Base-by-base conservation (phyloP, 2,113 vertebrate species). In the Eublepharis macularius region DNA sequence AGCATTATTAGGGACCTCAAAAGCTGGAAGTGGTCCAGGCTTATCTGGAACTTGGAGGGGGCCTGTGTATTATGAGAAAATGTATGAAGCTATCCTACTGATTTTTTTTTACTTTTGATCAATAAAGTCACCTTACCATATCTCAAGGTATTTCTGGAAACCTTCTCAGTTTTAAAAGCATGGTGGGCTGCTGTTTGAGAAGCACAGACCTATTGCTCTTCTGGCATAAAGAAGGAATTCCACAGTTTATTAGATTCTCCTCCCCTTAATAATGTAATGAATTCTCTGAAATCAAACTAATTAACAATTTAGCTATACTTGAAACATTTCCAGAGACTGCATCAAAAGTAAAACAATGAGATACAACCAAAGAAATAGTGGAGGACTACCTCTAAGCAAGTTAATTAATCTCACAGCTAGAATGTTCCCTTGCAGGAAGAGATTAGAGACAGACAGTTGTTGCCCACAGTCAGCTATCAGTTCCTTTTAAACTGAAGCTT, bases 351-450 rank as follows among this genome's bases (percentile, higher is more conserved):
- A 57, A 83, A 89, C 84, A 74, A 81, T 85, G 69, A 77, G 49
- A 45, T 66, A 91, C 76, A 75, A 83, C 19, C 66, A 79, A 83
- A 68, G 74, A 34, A 76, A 80, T 70, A 65, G 41, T 74, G 0
- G 26, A 76, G 77, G 87, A 6, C 75, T 79, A 68, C 66, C 65
- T 85, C 79, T 88, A 51, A 89, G 73, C 68, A 82, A 91, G 86
- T 81, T 79, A 81, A 90, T 93, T 88, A 88, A 89, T 75, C 83
- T 90, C 88, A 60, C 81, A 90, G 85, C 11, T 65, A 89, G 79
- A 6, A 49, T 76, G 86, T n/a, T 83, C 54, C 41, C 36, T 82
- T 29, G 41, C 1, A 60, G 76, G 85, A 60, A 76, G 72, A 79
- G 72, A 87, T 81, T n/a, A 86, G 9, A 83, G 68, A 63, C 54